A percentile compares a stretch with the other conserved stretches of the same genome.
These are phyloP conservation scores for Clavelina lepadiformis DNA, from an alignment of 23 tunicate species.

Conservation along the genomic window DNA sequence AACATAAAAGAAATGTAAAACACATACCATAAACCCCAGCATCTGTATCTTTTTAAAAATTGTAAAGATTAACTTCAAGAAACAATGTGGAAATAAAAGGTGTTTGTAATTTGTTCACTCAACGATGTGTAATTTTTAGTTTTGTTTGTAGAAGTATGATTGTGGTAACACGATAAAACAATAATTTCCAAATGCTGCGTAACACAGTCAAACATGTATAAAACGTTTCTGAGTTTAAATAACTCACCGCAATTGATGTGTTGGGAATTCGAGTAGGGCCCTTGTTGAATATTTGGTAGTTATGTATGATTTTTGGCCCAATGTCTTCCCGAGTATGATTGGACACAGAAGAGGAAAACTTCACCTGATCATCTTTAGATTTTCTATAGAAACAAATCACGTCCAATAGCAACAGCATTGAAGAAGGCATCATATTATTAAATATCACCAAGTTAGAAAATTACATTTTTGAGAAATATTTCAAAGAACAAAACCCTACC, in stretches of 20 bases:
- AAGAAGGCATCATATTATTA: not conserved
- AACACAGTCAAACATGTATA: too few species aligned
- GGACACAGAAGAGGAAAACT: not conserved
- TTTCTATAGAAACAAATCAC: not conserved
- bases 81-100: too few species aligned
- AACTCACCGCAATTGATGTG: conserved; percentile 7
- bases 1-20: too few species aligned
- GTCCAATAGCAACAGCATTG: not conserved
- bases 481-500: conserved; percentile 10
- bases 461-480: too few species aligned
- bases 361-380: not conserved
- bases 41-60: too few species aligned
- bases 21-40: too few species aligned
- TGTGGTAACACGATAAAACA: too few species aligned
- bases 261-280: conserved; percentile 33
- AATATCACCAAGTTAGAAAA: not conserved
- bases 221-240: too few species aligned
- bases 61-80: too few species aligned
- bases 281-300: conserved; percentile 12
- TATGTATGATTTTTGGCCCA: conserved; percentile 28
- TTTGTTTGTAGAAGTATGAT: too few species aligned
- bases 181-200: not conserved
- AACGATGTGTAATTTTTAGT: too few species aligned
- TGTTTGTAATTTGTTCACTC: too few species aligned
- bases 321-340: conserved; percentile 19